Base-by-base conservation (phyloP, 2,113 vertebrate species). In the Cathartes aura region DNA sequence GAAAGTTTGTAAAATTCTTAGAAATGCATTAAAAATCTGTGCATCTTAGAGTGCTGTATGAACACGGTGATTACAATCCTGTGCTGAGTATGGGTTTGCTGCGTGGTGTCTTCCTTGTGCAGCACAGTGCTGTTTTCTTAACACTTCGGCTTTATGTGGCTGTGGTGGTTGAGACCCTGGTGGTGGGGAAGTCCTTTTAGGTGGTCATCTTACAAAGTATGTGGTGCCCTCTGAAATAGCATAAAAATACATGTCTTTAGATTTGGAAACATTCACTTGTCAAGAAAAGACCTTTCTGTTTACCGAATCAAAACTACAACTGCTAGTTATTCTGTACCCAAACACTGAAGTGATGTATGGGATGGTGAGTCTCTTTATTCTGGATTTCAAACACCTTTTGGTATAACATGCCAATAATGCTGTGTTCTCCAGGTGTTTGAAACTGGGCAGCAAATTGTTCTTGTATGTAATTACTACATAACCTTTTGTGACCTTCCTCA, bases 71-170 rank as follows among this genome's bases (percentile, higher is more conserved):
- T 9, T n/a, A 45, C 40, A 58, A 0, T 70, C 23, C 18, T 52
- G 20, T 56, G 59, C 63, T 7, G 12, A 24, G 12, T 8, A 3
- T 50, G 56, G 22, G 11, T 68, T 88, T 92, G 62, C 52, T 78
- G 12, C 22, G 6, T 48, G 30, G 7, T 38, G 16, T 59, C 19
- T 19, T 40, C 55, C 15, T n/a, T 30, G 4, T 43, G 68, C 56
- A 26, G 32, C 0, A 1, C 16, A 16, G 43, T 21, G 27, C 34
- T 43, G 36, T 76, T 94, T 73, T 63, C 42, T 12, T 62, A 63
- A 20, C 2, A 1, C 45, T 30, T 66, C 1, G 5, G 8, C 42
- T 64, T 68, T 26, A 19, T 0, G 2, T 58, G 42, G 8, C 50
- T 86, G 64, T 60, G 48, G 48, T 60, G 30, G 22, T 68, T 82